Evolutionary conservation across 2,888 invertebrate species (phyloP), one percentile per base, ranked within the genome.

Genomic region (Volucella inflata): DNA sequence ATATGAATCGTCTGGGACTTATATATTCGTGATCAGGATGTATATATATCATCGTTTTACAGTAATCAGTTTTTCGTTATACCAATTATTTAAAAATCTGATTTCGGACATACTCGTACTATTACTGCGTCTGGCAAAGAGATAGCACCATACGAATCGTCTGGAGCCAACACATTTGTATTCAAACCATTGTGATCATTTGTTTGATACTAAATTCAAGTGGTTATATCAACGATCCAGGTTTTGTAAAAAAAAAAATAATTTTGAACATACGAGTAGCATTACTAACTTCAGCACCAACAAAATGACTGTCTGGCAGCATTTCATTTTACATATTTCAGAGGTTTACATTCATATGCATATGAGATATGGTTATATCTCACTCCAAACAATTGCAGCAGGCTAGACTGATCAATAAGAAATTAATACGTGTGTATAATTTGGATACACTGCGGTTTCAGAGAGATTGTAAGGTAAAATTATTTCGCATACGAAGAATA

Each of bases 161-260:
- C 21, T 14, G 14, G 14, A 8, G 14, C 48, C 48, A 2, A 12
- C 48, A 48, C 14, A 48, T 14, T 48, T 48, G 14, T 48, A 48
- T 48, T 14, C 48, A 48, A 48, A 48, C 14, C 14, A 14, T 48
- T 48, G 14, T 14, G 14, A 8, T 48, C 48, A 14, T 48, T 48
- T 48, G 48, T 14, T n/a, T 48, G 48, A 14, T 48, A 48, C 48
- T 48, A 14, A 14, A 14, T 14, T 48, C 2, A 48, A 48, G 48
- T 48, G 48, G 48, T 48, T 48, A 48, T 48, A 48, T 48, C 48
- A 48, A 48, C 48, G 14, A n/a, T 48, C 14, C 14, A 14, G 14
- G 14, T 48, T 48, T 48, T 14, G 48, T 1, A 48, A 48, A 48
- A 48, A 48, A 8, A 48, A 48, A 48, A 48, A 48, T n/a, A n/a